Conservation (phyloP, 1,140 invertebrate genomes). For the Aphelenchoides fujianensis region DNA sequence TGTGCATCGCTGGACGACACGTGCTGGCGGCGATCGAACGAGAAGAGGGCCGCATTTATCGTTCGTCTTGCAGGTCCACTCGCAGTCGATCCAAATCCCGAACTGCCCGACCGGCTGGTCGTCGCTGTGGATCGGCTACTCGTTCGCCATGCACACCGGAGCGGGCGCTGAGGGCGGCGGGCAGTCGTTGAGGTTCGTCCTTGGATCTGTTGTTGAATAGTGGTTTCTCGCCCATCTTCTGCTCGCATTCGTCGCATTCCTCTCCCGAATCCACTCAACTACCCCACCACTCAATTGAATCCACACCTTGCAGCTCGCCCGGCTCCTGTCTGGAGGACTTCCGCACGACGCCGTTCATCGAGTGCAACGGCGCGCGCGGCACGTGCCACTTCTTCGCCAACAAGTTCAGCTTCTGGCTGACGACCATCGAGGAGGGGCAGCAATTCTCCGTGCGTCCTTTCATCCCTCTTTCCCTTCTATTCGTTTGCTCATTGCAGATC, state of each 20-base stretch:
- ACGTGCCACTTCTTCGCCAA: constrained; percentile 94
- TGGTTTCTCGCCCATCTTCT: no score
- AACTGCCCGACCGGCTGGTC: constrained; percentile 82
- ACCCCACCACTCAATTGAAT: not conserved
- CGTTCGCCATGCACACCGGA: constrained; percentile 76
- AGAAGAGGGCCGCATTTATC: not conserved
- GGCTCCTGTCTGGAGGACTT: constrained; percentile 95
- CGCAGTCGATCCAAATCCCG: constrained; percentile 78
- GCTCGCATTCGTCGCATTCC: no score
- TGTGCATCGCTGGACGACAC: no score
- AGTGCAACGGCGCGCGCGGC: constrained; percentile 86
- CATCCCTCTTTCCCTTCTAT: constrained; percentile 2
- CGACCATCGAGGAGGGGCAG: constrained; percentile 80
- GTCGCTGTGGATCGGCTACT: constrained; percentile 66
- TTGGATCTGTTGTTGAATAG: no score
- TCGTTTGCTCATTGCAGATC: constrained; percentile 70
- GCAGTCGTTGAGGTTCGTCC: constrained; percentile 73
- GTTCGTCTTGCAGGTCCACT: constrained; percentile 67
- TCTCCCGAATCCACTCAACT: not conserved
- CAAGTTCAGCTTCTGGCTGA: constrained; percentile 96
- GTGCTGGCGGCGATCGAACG: no score
- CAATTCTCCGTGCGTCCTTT: constrained; percentile 65
- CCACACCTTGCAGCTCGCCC: constrained; percentile 69
- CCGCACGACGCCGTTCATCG: constrained; percentile 88
- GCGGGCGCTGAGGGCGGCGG: constrained; percentile 91